Conservation (phyloP, 2,113 vertebrate genomes). For the Lonchura striata region DNA sequence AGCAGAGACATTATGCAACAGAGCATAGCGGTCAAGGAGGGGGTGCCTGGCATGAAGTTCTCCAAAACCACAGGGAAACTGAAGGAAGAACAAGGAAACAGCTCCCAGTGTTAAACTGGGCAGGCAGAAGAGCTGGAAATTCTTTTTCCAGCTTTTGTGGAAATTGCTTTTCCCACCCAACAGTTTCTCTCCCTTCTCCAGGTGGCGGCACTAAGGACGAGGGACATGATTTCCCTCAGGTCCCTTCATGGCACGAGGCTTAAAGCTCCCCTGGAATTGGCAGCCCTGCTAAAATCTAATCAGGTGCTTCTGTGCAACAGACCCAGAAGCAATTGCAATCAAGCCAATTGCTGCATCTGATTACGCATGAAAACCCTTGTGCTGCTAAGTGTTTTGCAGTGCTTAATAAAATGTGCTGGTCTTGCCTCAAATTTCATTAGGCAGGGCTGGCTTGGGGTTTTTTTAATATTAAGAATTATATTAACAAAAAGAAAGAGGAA, state of each 20-base stretch:
- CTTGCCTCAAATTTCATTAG: slow-evolving; percentile 24
- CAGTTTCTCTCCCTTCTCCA: background rate
- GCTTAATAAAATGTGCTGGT: slow-evolving; percentile 52
- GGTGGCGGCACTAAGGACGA: background rate
- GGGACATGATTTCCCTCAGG: slow-evolving; percentile 21
- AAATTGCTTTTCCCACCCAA: background rate
- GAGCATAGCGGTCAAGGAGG: rapidly evolving
- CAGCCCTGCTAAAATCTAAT: slow-evolving; percentile 30
- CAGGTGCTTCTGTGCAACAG: slow-evolving; percentile 53
- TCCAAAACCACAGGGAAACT: background rate
- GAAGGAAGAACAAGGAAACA: background rate
- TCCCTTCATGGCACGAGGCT: rapidly evolving
- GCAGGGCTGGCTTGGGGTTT: background rate
- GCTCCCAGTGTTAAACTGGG: background rate
- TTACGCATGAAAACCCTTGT: slow-evolving; percentile 47
- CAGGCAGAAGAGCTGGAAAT: background rate
- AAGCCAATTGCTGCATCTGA: slow-evolving; percentile 64
- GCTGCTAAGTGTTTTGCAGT: slow-evolving; percentile 4
- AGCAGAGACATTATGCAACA: background rate
- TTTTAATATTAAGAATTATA: background rate
- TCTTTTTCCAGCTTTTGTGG: too few species aligned
- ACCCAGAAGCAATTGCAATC: slow-evolving; percentile 62
- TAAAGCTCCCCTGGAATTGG: slow-evolving; percentile 25
- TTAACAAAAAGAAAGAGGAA: background rate
- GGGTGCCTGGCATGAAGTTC: background rate